Base-by-base conservation (phyloP, 2,797 vertebrate species). In the Malacoctenus gilli region DNA sequence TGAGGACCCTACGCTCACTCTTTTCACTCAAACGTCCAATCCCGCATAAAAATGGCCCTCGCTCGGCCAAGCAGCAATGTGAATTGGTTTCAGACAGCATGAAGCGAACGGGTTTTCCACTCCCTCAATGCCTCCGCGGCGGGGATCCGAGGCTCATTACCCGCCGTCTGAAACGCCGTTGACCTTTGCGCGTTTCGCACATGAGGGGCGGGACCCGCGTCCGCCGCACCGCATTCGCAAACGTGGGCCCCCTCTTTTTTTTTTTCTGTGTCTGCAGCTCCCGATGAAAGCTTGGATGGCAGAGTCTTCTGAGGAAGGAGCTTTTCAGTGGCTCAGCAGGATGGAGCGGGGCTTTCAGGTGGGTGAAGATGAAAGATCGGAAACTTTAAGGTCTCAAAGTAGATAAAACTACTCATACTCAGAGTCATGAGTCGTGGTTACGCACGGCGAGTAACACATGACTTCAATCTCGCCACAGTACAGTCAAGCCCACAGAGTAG, bases 251-350 rank as follows among this genome's bases (percentile, higher is more conserved):
- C 9, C 9, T 28, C 4, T 23, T 20, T 12, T 57, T 28, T 28
- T 28, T 28, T 28, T 8, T 38, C 35, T 71, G 5, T 58, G 9
- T 48, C 44, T 65, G 35, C 82, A 96, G 95, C 63, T 95, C 9
- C 92, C 93, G 1, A 79, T 90, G 75, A 94, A 89, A 72, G 85
- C 92, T 41, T 96, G 95, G 95, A 85, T 95, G 75, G 91, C 89
- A n/a, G 76, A 87, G 0, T 79, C 87, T n/a, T 30, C 60, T 13
- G 80, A 87, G 0, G 63, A 87, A 11, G 73, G 54, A 39, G 89
- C 87, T 22, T 95, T 94, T 1, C 79, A 93, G 72, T 96, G 95
- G 95, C 92, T 95, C 77, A 95, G 95, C 65, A 58, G 77, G 35
- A 70, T 93, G 63, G 89, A 93, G 0, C 83, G 71, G 1, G 94